These are phyloP conservation scores for Agonopterix subpropinquella DNA, from an alignment of 2,888 invertebrate genomes.

Conservation along the genomic window DNA sequence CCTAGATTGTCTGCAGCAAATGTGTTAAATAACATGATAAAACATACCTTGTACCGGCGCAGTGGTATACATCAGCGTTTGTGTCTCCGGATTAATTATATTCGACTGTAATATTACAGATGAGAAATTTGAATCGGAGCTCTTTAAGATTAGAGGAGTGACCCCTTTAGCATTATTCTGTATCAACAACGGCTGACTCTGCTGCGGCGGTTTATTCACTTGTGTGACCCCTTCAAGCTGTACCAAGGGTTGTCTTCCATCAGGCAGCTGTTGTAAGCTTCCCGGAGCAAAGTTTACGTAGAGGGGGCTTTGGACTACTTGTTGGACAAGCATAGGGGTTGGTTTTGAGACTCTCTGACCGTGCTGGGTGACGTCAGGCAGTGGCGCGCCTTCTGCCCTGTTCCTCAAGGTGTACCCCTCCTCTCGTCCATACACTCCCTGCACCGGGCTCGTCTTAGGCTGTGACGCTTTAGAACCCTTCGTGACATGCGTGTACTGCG, in stretches of 20 bases:
- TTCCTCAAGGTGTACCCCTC: conserved; percentile 45
- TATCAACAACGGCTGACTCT: conserved; percentile 48
- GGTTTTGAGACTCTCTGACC: conserved; percentile 32
- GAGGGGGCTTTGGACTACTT: conserved; percentile 57
- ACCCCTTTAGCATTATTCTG: conserved; percentile 55
- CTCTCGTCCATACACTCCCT: conserved; percentile 42
- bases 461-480: conserved; percentile 27
- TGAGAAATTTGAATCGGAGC: conserved; percentile 59
- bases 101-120: conserved; percentile 81
- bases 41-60: conserved; percentile 59
- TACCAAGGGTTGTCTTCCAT: conserved; percentile 37
- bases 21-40: background rate
- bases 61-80: conserved; percentile 67
- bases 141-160: conserved; percentile 59
- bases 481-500: conserved; percentile 47
- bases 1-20: too few species aligned
- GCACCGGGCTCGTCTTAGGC: conserved; percentile 44
- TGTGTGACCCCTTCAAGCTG: conserved; percentile 44
- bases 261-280: conserved; percentile 48
- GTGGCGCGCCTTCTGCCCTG: conserved; percentile 29
- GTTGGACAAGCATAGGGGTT: conserved; percentile 58
- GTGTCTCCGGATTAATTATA: conserved; percentile 68
- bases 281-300: conserved; percentile 59
- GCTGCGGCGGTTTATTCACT: conserved; percentile 33
- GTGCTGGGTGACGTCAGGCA: conserved; percentile 50